Base-by-base conservation (phyloP, 2,113 vertebrate species). In the Argyrosomus japonicus region DNA sequence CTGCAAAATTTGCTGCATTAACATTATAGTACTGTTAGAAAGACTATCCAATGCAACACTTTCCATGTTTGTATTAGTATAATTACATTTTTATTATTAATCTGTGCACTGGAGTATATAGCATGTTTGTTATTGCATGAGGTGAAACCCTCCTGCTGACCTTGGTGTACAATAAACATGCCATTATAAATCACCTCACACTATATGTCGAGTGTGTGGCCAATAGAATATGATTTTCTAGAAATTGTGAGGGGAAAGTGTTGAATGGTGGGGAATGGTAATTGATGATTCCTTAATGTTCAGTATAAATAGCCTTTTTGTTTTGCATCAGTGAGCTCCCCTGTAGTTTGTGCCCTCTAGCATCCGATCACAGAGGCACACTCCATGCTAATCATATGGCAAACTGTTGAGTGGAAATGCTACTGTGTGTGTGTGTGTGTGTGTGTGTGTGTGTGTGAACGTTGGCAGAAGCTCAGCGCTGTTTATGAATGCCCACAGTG, bases 271-370 rank as follows among this genome's bases (percentile, higher is more conserved):
- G 70, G 87, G 86, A 91, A 91, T 69, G 61, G 56, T 67, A 65
- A 70, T 80, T 11, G 65, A 69, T 89, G 91, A 92, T 93, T 94
- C 93, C 90, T 89, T 90, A 85, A 93, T 92, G 91, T 88, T 92
- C 90, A 88, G 70, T 65, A 74, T 78, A 78, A 92, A 91, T 80
- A 82, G 89, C 86, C 69, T 87, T 74, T 87, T 81, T 72, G 72
- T 81, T 89, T 62, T 76, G 83, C 87, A 77, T 85, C 81, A 77
- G 51, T 40, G 82, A 81, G 76, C 85, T 54, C 79, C 68, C 87
- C 74, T 21, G 75, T 23, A 77, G 77, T 75, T 83, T 78, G 69
- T 77, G 78, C 58, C 81, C 84, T 85, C 75, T 11, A 77, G 81
- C 87, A 81, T 87, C 88, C 47, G 36, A 87, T 85, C 73, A 86